Conservation (phyloP, 2,113 vertebrate genomes). For the Muntiacus muntjak region DNA sequence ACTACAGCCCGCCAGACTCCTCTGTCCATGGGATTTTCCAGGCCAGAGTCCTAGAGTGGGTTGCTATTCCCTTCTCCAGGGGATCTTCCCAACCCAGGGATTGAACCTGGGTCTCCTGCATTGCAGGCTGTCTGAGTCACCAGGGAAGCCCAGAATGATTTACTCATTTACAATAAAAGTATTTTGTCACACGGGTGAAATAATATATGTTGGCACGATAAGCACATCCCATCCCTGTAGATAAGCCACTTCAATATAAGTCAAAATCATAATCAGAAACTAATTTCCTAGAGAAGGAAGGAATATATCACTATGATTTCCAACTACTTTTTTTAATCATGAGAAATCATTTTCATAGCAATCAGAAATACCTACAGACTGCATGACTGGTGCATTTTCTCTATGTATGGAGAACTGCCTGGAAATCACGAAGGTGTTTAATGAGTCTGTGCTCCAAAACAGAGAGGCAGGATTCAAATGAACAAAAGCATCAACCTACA, state of each 20-base stretch:
- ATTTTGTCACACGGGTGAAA: neutral
- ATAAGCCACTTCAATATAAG: neutral
- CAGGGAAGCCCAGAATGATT: neutral
- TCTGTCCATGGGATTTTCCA: neutral
- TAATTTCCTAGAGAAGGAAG: neutral
- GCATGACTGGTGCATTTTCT: neutral
- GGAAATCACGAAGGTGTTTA: neutral
- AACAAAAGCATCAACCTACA: neutral
- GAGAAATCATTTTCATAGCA: neutral
- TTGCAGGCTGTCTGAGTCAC: neutral
- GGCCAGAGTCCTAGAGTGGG: neutral
- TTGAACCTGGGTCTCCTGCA: neutral
- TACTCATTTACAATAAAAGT: neutral
- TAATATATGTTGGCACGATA: neutral
- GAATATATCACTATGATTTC: neutral
- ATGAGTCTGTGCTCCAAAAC: neutral
- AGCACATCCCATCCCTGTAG: neutral
- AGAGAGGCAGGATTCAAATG: neutral
- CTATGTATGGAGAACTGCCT: neutral
- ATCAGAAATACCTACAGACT: neutral
- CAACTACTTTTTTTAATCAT: neutral
- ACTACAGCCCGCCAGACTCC: neutral
- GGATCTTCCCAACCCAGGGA: neutral
- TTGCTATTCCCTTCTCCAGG: neutral
- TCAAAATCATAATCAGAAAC: constrained; percentile 9